Base-by-base conservation (phyloP, 2,888 invertebrate genomes). In the Hybos culiciformis region DNA sequence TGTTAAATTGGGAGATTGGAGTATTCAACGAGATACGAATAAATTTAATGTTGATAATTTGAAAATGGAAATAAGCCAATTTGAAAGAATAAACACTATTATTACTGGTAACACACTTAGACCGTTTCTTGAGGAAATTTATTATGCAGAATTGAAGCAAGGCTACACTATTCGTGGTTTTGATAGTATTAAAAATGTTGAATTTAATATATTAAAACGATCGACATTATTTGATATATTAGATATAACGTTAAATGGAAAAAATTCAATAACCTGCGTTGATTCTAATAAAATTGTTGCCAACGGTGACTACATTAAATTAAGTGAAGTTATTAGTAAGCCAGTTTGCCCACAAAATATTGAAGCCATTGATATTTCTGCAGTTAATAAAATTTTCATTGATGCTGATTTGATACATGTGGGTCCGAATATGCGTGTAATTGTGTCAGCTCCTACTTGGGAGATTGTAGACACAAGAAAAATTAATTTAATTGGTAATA, bases 381-480 rank as follows among this genome's bases (percentile, higher is more conserved):
- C 46, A 11, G 7, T 37, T 14, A 39, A 46, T 32, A 44, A 24
- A 18, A 14, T 46, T 14, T 46, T 44, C 20, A 37, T 46, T n/a
- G 40, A 46, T 23, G 11, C 14, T 2, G 40, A 42, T 42, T 5
- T 46, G 3, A 9, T 14, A 6, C 5, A 11, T n/a, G 32, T n/a
- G 7, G 37, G 37, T 3, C 2, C 14, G 23, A 9, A 18, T 5
- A 8, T 29, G 9, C 31, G 31, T 32, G 2, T 41, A 5, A n/a
- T 39, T 31, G 31, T 46, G 3, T 39, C 44, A 8, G 39, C 46
- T 15, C 44, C 46, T 11, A 20, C 9, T 19, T 46, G 44, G 46
- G 24, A 37, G n/a, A 19, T 46, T n/a, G 14, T 37, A 11, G 37
- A 20, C 15, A 8, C 31, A 6, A 20, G 20, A 18, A 6, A 17